These are phyloP conservation scores for Galerucella pusilla DNA, from an alignment of 2,888 invertebrate species.

Conservation along the genomic window DNA sequence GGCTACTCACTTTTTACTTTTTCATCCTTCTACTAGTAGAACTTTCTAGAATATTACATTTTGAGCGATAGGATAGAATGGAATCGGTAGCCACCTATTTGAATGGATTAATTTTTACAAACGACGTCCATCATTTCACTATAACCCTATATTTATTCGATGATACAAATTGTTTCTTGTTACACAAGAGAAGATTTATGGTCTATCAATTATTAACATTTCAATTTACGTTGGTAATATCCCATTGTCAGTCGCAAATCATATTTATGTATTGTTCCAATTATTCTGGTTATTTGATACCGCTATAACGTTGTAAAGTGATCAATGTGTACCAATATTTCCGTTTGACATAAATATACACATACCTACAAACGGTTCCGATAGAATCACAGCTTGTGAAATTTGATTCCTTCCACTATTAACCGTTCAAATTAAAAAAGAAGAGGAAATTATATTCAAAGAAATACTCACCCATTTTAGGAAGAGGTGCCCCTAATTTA, in stretches of 20 bases:
- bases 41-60: too few species aligned
- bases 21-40: too few species aligned
- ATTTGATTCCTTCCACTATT: too few species aligned
- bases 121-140: not conserved
- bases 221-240: not conserved
- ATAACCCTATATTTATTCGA: not conserved
- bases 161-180: not conserved
- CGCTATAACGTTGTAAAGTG: not conserved
- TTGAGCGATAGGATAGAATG: too few species aligned
- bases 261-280: not conserved
- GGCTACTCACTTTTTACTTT: too few species aligned
- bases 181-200: not conserved
- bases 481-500: conserved; percentile 68
- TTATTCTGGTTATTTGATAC: not conserved
- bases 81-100: too few species aligned
- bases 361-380: not conserved
- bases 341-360: not conserved
- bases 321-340: not conserved
- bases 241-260: not conserved
- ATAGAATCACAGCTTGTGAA: not conserved
- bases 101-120: too few species aligned
- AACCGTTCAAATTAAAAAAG: too few species aligned
- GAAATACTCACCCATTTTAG: conserved; percentile 76
- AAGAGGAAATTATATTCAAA: not conserved
- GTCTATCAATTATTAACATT: not conserved